phyloP scores from a whole-genome alignment of 2,888 invertebrate genomes.

The Eumacrocentrus americanus region DNA sequence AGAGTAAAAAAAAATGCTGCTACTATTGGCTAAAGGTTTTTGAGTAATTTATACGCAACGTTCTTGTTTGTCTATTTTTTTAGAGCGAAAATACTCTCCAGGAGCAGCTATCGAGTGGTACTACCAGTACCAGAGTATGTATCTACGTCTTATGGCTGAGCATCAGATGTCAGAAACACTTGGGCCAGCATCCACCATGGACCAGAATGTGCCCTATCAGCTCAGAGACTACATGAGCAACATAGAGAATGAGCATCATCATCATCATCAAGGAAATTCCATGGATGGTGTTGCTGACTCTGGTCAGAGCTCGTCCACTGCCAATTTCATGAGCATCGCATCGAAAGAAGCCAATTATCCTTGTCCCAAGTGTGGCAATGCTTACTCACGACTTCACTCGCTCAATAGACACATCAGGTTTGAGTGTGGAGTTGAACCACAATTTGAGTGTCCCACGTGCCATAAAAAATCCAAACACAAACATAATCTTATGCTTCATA shows the following conservation, averaged over 20 bases:
- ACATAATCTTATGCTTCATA: constrained; percentile 64
- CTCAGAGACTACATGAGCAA: constrained; percentile 1
- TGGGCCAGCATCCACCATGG: constrained; percentile 3
- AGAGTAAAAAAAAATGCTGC: too few relatives aligned
- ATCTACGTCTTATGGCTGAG: constrained; percentile 48
- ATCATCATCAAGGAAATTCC: neutral
- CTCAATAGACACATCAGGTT: constrained; percentile 67
- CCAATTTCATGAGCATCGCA: constrained; percentile 11
- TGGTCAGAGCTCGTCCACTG: constrained; percentile 10
- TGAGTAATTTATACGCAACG: too few relatives aligned
- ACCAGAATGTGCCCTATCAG: neutral
- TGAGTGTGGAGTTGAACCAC: constrained; percentile 69
- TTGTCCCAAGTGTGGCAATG: constrained; percentile 67
- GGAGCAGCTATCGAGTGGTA: constrained; percentile 47
- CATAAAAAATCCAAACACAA: constrained; percentile 68
- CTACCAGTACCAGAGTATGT: constrained; percentile 50
- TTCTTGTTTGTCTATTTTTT: constrained; percentile 37
- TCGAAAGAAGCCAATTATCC: constrained; percentile 44
- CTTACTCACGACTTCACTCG: constrained; percentile 66
- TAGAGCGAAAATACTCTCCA: constrained; percentile 45
- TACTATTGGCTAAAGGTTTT: too few relatives aligned
- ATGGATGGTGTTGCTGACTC: constrained; percentile 12
- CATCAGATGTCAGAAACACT: constrained; percentile 37
- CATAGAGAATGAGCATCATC: constrained; percentile 6
- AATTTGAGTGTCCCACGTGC: constrained; percentile 69